Percentiles rank a stretch among this genome's conserved stretches.
phyloP scores from a whole-genome alignment of 2,113 vertebrate genomes.

The Bambusicola thoracicus region DNA sequence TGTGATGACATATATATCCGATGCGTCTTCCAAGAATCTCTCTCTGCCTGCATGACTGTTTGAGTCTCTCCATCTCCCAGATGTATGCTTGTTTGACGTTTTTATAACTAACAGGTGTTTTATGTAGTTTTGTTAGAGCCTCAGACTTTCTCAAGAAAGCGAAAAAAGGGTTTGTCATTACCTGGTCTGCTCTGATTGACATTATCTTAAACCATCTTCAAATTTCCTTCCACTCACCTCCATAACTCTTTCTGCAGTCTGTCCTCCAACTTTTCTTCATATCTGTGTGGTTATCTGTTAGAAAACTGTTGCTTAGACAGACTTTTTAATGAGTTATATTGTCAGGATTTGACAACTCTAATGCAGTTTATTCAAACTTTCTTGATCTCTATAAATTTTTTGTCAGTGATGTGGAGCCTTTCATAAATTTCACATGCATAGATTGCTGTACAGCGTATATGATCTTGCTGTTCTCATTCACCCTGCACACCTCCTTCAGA shows the following conservation, averaged over 20 bases:
- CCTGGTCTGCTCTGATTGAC: background rate
- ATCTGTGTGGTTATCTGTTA: background rate
- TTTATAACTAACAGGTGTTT: constrained; percentile 51
- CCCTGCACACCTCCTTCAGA: background rate
- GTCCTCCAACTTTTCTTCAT: background rate
- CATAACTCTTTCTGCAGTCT: background rate
- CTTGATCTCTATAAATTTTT: background rate
- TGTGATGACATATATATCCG: background rate
- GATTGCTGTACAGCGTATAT: background rate
- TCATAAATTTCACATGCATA: background rate
- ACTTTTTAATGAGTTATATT: background rate
- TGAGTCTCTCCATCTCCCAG: constrained; percentile 27
- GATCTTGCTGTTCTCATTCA: background rate
- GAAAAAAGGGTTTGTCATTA: constrained; percentile 14
- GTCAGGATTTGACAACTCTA: background rate
- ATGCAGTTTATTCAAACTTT: background rate
- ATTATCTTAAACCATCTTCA: constrained; percentile 42
- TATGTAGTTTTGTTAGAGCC: background rate
- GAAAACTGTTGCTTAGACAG: background rate
- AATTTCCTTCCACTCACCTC: constrained; percentile 18
- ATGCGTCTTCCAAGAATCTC: constrained; percentile 3
- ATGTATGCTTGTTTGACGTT: background rate
- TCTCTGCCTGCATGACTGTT: background rate
- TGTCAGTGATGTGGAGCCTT: background rate
- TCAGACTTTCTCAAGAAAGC: constrained; percentile 12